These are phyloP conservation scores for Nebria brevicollis DNA, from an alignment of 2,888 invertebrate species.

Conservation along the genomic window DNA sequence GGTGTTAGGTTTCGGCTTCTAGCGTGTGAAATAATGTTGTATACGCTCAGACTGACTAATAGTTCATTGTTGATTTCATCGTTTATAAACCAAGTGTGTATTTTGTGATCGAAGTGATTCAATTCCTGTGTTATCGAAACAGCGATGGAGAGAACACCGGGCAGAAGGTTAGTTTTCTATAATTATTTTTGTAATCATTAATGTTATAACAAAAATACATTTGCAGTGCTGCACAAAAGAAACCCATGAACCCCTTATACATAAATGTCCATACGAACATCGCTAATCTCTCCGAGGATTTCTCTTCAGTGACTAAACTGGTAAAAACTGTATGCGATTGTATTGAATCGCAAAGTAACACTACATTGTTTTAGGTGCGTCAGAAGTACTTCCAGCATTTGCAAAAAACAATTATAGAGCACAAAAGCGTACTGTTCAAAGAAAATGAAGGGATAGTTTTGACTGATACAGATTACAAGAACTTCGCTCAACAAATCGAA, in stretches of 20 bases:
- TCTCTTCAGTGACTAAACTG: background rate
- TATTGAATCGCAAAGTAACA: background rate
- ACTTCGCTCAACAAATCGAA: constrained; percentile 26
- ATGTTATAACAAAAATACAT: no score
- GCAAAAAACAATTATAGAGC: background rate
- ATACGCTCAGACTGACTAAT: no score
- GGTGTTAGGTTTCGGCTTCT: no score
- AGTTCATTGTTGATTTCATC: no score
- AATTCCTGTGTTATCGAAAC: no score
- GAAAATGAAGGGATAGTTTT: constrained; percentile 11
- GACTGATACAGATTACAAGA: background rate
- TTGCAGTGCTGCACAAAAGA: background rate
- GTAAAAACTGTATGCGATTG: background rate
- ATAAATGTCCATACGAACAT: constrained; percentile 1
- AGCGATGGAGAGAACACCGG: no score
- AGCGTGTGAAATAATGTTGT: no score
- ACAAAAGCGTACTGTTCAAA: background rate
- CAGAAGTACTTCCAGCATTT: constrained; percentile 19
- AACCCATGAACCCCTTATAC: background rate
- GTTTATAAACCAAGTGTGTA: no score
- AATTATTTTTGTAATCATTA: no score
- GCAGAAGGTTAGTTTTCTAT: no score
- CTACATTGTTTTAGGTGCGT: constrained; percentile 21
- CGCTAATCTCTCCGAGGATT: background rate
- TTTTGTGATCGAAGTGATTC: no score